Evolutionary conservation across 1,140 invertebrate species (phyloP), one percentile per base, ranked within the genome.

Genomic region (Formica exsecta): DNA sequence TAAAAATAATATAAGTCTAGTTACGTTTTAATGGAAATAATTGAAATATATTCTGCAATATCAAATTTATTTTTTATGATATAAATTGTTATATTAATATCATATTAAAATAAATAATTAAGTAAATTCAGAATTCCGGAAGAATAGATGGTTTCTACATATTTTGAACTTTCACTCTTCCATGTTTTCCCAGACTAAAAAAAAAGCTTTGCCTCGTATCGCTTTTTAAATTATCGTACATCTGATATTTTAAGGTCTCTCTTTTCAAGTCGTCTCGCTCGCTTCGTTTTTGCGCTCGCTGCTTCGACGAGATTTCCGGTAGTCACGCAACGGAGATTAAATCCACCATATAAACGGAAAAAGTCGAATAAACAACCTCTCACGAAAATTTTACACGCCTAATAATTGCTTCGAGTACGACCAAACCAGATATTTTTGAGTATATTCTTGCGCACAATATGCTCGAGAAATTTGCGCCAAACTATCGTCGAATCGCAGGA

Each of bases 281-380:
- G 38, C 9, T 48, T 29, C 70, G 9, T 54, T 9, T 22, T n/a
- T n/a, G 19, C 38, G 11, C 41, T 8, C 32, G 48, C 9, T 41
- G 3, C 16, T 38, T 85, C 65, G 19, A 77, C 38, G 70, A 68
- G 66, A 85, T 89, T 89, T 75, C 48, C 38, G 8, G 41, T 59
- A 75, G 81, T 89, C 87, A 87, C 81, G 86, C 80, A 61, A 87
- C 51, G 75, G 13, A 74, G 64, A 85, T 66, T 79, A 87, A 88
- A 86, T 81, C 22, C 65, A 61, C 22, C 36, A 54, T 68, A 16
- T 51, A 54, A 68, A 76, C 8, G 25, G 3, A 22, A 38, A 85
- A 76, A 36, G 38, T 32, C 19, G 66, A 84, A 16, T 68, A 41
- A 75, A 84, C 32, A 25, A 29, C 32, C 38, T 73, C 77, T 65